Evolutionary conservation across 30 jellyfish, hydroid and myxozoan genomes (phyloP), one percentile per base, ranked within the genome.

Genomic region (Aurelia aurita): DNA sequence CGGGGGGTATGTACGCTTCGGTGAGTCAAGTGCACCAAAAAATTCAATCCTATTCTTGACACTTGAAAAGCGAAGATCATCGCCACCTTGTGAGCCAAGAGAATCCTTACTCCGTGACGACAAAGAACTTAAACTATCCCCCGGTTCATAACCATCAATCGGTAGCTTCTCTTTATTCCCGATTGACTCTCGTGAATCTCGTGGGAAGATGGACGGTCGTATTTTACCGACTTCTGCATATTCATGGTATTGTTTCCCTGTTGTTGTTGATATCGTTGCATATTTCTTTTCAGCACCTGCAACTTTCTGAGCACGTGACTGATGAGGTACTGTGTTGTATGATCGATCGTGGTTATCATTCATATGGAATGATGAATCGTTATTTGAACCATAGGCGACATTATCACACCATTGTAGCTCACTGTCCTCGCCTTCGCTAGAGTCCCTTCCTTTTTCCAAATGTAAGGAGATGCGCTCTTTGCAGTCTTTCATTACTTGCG

Each of bases 61-160:
- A 35, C 82, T 59, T 10, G 79, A 32, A 35, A 15, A 58, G 18
- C 66, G 90, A 25, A 65, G 80, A 28, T 92, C 95, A 14, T 68
- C 92, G 3, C 89, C 97, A 2, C 89, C 91, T 80, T 80, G 97
- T 16, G 98, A 93, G 7, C 98, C 98, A 34, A 78, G 23, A 2
- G 98, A 93, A 21, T 93, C 98, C 62, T 88, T 93, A 58, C 98
- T 93, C 68, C 83, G 86, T 23, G 97, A 87, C 1, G 98, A 93
- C 81, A 87, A 31, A 1, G 95, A 82, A 31, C 98, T 92, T 77
- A 92, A 44, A 51, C 97, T 92, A 74, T 92, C 98, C 32, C 96
- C 96, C 23, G 97, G 93, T 44, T 92, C 98, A 51, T 90, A 90
- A 12, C 97, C 97, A 16, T 83, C 89, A n/a, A 58, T 65, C 35